Base-by-base conservation (phyloP, 2,888 invertebrate genomes). In the Disparrhopalites patrizii region DNA sequence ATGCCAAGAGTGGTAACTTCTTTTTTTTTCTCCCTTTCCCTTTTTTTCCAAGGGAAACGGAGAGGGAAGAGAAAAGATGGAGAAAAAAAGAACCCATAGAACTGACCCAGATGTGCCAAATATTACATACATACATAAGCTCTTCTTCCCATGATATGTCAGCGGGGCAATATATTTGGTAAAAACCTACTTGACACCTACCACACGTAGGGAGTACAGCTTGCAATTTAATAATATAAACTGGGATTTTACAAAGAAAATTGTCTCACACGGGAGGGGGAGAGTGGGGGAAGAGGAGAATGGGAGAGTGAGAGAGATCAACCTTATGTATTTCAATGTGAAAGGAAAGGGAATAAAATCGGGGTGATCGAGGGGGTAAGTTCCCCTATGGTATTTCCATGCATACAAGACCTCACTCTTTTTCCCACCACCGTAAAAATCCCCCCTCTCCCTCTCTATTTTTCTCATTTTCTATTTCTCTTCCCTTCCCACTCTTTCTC, bases 181-280 rank as follows among this genome's bases (percentile, higher is more conserved):
- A 47, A 7, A 47, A 8, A 47, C 20, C 47, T 23, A 23, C 47
- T 47, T 23, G 23, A 23, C 47, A 8, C 23, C 23, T 20, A 23
- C 23, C 20, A 20, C 23, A 47, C 23, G 47, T 23, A 18, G 8
- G 3, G 20, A 3, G 3, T 8, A 47, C 20, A 47, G 23, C 52
- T 31, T 31, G 4, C 54, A 54, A 54, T 54, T 54, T 54, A 54
- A 54, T 54, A 54, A 54, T 31, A 31, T 54, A 54, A 54, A 54
- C 54, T 31, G 30, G 31, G 54, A 52, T 52, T 52, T 52, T 18
- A 54, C 54, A 30, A 31, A 54, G 54, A 54, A 54, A 54, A 54
- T 54, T 31, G 31, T 54, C 54, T 31, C 13, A n/a, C n/a, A n/a
- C n/a, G n/a, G n/a, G n/a, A n/a, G n/a, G n/a, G n/a, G n/a, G n/a